Evolutionary conservation across 2,113 vertebrate genomes (phyloP).

Genomic region (Antennarius striatus): DNA sequence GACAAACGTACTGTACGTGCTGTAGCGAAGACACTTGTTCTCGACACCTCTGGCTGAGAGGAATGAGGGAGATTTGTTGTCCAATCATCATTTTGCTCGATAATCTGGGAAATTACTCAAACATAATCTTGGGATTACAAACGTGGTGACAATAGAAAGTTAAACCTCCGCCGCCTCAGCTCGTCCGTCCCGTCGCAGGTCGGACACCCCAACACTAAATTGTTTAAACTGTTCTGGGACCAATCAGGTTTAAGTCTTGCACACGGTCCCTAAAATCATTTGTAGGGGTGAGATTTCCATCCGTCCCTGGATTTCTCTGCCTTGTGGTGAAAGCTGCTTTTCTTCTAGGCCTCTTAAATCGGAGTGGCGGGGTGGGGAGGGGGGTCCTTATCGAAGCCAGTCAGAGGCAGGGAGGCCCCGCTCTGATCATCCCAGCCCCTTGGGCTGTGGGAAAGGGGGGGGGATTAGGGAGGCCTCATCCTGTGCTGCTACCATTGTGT

Average conservation of each 20-base stretch:
- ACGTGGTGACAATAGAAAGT: conserved; percentile 25
- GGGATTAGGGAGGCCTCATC: conserved; percentile 75
- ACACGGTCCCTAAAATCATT: neutral
- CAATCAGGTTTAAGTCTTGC: too few relatives aligned
- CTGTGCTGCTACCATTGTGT: conserved; percentile 77
- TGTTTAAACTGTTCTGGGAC: too few relatives aligned
- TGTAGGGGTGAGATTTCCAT: conserved; percentile 1
- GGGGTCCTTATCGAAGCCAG: conserved; percentile 68
- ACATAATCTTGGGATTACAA: conserved; percentile 47
- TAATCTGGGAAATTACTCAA: conserved; percentile 35
- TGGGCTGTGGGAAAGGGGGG: conserved; percentile 52
- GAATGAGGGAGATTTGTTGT: conserved; percentile 6
- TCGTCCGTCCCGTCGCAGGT: neutral
- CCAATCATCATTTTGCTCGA: conserved; percentile 17
- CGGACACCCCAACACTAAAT: too few relatives aligned
- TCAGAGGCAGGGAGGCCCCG: conserved; percentile 70
- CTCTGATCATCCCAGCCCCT: conserved; percentile 55
- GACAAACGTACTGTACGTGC: too few relatives aligned
- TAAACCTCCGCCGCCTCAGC: conserved; percentile 4
- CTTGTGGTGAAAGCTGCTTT: conserved; percentile 66
- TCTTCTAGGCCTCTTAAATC: conserved; percentile 66
- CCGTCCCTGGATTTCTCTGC: conserved; percentile 4
- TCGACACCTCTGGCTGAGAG: conserved; percentile 15
- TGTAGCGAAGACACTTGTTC: conserved; percentile 3
- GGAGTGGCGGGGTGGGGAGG: conserved; percentile 13